A percentile compares a stretch with the other conserved stretches of the same genome.
phyloP scores from a whole-genome alignment of 2,888 invertebrate species.

The Formica aserva region DNA sequence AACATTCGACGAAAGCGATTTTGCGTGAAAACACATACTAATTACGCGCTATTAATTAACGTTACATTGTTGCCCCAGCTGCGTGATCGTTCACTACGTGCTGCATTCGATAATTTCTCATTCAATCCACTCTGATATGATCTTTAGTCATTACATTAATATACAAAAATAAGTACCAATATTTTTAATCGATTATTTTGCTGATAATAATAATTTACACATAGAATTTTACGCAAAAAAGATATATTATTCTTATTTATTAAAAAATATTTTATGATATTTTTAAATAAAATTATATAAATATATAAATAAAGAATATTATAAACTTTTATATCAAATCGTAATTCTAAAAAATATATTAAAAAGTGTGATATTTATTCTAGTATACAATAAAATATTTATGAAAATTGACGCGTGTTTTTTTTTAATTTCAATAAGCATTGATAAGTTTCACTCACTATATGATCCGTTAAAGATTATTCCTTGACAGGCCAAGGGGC shows the following conservation, averaged over 20 bases:
- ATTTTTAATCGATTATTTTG: neutral
- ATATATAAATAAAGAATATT: neutral
- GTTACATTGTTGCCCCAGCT: neutral
- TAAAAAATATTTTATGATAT: neutral
- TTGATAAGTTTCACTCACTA: neutral
- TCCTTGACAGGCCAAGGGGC: neutral
- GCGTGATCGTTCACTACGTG: constrained; percentile 42
- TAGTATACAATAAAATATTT: neutral
- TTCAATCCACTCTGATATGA: neutral
- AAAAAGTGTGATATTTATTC: neutral
- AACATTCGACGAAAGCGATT: constrained; percentile 56
- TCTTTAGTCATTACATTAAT: constrained; percentile 1
- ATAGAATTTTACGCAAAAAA: neutral
- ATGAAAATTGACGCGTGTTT: neutral
- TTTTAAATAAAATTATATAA: neutral
- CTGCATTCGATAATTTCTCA: neutral
- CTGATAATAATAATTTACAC: neutral
- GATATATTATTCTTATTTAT: neutral
- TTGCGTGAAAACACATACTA: constrained; percentile 51
- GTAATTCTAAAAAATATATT: neutral
- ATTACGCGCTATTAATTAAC: constrained; percentile 68
- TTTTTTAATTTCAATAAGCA: neutral
- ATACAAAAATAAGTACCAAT: constrained; percentile 9
- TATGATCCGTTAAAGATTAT: constrained; percentile 1
- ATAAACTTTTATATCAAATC: neutral